Evolutionary conservation across 92 coral and sea anemone species (phyloP).

Genomic region (Metridium senile): DNA sequence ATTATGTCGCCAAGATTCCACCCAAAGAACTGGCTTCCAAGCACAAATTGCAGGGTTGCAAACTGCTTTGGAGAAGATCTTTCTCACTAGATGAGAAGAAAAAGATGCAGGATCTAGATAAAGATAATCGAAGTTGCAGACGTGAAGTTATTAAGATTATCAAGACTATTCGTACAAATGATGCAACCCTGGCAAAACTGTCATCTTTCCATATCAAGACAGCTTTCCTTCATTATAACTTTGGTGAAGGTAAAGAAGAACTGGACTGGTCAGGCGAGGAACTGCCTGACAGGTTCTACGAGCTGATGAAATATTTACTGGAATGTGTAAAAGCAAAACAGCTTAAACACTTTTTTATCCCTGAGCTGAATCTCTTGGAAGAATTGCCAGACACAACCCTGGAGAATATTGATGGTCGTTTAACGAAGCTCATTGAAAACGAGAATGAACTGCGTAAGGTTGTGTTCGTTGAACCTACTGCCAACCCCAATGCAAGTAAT

Average conservation of each 20-base stretch:
- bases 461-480: conserved; percentile 4
- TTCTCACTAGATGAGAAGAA: conserved; percentile 75
- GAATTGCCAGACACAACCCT: conserved; percentile 33
- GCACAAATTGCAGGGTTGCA: background rate
- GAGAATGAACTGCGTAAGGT: conserved; percentile 29
- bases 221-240: conserved; percentile 65
- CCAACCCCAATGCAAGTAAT: too few relatives aligned
- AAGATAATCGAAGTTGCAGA: conserved; percentile 69
- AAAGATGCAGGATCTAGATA: conserved; percentile 65
- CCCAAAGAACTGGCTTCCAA: conserved; percentile 9
- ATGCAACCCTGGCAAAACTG: conserved; percentile 69
- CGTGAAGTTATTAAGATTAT: conserved; percentile 71
- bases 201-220: conserved; percentile 77
- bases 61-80: conserved; percentile 79
- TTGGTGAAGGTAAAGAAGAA: conserved; percentile 11
- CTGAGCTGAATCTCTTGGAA: conserved; percentile 42
- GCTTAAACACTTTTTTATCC: conserved; percentile 45
- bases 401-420: conserved; percentile 51
- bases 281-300: conserved; percentile 31
- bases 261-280: conserved; percentile 26
- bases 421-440: conserved; percentile 32
- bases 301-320: conserved; percentile 29
- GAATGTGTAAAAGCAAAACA: conserved; percentile 20
- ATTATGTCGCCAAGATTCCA: conserved; percentile 32
- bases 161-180: conserved; percentile 57